Evolutionary conservation across 2,888 invertebrate genomes (phyloP).

Genomic region (Brachypalpus laphriformis): DNA sequence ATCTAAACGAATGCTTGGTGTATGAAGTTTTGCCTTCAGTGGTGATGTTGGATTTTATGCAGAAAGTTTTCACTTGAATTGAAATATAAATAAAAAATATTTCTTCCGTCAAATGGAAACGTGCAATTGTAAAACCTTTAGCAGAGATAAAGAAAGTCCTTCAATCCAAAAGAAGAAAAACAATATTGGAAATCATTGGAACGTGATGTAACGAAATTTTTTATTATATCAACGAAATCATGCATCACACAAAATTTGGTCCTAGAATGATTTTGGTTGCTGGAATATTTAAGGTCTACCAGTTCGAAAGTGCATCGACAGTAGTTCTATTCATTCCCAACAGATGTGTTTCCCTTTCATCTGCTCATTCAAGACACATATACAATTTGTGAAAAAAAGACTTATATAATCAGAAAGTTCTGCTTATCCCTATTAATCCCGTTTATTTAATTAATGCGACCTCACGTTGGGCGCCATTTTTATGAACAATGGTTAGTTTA

Average conservation of each 20-base stretch:
- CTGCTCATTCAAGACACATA: too few species aligned
- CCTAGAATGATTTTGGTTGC: background rate
- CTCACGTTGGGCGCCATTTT: too few species aligned
- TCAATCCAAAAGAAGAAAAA: background rate
- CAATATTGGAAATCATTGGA: constrained; percentile 17
- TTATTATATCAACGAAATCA: constrained; percentile 28
- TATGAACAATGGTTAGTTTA: too few species aligned
- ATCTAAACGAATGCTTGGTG: constrained; percentile 55
- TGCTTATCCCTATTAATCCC: too few species aligned
- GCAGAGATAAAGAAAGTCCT: constrained; percentile 14
- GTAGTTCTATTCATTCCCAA: too few species aligned
- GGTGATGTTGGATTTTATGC: constrained; percentile 24
- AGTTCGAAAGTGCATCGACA: background rate
- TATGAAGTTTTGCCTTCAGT: constrained; percentile 1
- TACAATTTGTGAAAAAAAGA: too few species aligned
- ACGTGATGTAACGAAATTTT: constrained; percentile 33
- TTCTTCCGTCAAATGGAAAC: constrained; percentile 26
- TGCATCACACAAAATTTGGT: background rate
- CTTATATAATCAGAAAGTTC: too few species aligned
- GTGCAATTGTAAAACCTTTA: constrained; percentile 13
- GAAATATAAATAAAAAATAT: constrained; percentile 19
- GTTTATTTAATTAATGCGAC: too few species aligned
- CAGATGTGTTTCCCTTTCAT: too few species aligned
- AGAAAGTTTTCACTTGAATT: constrained; percentile 46
- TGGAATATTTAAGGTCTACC: background rate